Base-by-base conservation (phyloP, 2,113 vertebrate species). In the Oryzias javanicus region DNA sequence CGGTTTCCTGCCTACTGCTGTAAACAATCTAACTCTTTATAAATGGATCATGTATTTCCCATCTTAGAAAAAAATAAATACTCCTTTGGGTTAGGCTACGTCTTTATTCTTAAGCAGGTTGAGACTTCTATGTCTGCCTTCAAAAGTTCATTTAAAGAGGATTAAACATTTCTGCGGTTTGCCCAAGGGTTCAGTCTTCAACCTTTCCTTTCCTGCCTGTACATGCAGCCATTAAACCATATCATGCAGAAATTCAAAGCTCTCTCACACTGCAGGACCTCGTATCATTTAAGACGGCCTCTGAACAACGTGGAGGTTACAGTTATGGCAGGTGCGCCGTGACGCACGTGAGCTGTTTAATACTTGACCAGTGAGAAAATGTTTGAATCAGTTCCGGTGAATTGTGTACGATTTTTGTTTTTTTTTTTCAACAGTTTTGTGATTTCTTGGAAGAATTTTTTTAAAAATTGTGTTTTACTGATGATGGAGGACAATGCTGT, bases 141-240 rank as follows among this genome's bases (percentile, higher is more conserved):
- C 25, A 27, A 25, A 7, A 49, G 42, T 51, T 64, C 2, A 45
- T 5, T 19, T 58, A 3, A 47, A 16, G 19, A 5, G 29, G 5
- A 56, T 14, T 50, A 19, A 51, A 25, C 45, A 19, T 66, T 42
- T 74, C 44, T 25, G 22, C 42, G 42, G 50, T 64, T 40, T 49
- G 16, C 51, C 62, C 29, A 42, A 49, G 35, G 20, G 47, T 49
- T 70, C 40, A 15, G 20, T 61, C 27, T 1, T 20, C 12, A 52
- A 14, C 17, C 35, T 42, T 24, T 45, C 57, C 12, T 25, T 60
- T 61, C 67, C 22, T 65, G 48, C 49, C 27, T 40, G 24, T 16
- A 17, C 29, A 22, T 62, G 51, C 17, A 50, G 35, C 8, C 22
- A 35, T 52, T 15, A 4, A 4, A 48, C 44, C 42, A 20, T 45